Evolutionary conservation across 2,797 vertebrate genomes (phyloP), one percentile per base, ranked within the genome.

Genomic region (Tragopan temminckii): DNA sequence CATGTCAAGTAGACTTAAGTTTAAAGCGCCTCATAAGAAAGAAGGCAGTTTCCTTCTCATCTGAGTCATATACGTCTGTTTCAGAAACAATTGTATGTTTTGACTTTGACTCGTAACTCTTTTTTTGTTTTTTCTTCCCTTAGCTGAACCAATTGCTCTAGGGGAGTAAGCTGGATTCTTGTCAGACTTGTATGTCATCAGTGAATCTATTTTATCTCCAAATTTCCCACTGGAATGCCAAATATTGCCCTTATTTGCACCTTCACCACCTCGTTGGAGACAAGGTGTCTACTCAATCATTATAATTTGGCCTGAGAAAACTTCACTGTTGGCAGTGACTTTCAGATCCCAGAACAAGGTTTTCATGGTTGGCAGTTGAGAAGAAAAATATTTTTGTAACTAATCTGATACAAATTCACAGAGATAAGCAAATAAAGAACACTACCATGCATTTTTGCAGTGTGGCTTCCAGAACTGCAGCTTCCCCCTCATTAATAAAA

Each of bases 251-350:
- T 90, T 89, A 95, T 93, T 92, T 93, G 79, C 84, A 89, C 72
- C 89, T 95, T 76, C 80, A 69, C 46, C 88, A 88, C 38, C 55
- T 50, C 48, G 31, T 18, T 79, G 81, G 80, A 96, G 94, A 94
- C 95, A 93, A 94, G 53, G 48, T 87, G 92, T 95, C 95, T 95
- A 75, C 62, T 66, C 68, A 77, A 58, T 50, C 75, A 78, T 64
- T 88, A 48, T 69, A 87, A 93, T 80, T 89, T 94, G 89, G 66
- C 66, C 84, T 69, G 46, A 85, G 43, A 92, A 90, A 91, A 83
- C 59, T 78, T 85, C 42, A 40, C 19, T 88, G 46, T 66, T 95
- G 81, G 88, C 81, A 95, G 40, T 35, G 62, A 76, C 25, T 92
- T 95, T 95, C 53, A 69, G 53, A 92, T 78, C 35, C 31, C 31